These are phyloP conservation scores for Anolis apletophallus DNA, from an alignment of 2,797 vertebrate genomes.

Conservation along the genomic window DNA sequence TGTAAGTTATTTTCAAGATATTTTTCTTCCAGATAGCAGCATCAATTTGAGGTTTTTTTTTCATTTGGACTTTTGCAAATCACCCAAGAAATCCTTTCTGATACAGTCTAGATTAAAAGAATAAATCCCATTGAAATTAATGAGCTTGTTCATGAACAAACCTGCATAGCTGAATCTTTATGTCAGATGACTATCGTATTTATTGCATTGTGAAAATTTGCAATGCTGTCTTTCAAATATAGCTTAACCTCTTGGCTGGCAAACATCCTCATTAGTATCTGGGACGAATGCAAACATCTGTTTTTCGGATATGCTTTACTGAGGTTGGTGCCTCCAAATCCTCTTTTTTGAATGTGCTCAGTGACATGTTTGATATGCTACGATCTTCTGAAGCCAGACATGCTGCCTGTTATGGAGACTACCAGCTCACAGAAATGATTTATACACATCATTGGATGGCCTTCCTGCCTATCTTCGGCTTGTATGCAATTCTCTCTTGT, in stretches of 20 bases:
- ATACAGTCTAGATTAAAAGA: not conserved
- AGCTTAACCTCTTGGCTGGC: not conserved
- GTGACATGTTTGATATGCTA: not conserved
- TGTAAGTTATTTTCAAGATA: not conserved
- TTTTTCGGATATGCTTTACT: not conserved
- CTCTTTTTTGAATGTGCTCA: not conserved
- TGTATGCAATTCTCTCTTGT: not conserved
- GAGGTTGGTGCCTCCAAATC: not conserved
- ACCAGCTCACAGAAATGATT: not conserved
- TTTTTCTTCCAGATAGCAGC: not conserved
- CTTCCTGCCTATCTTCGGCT: not conserved
- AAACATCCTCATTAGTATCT: not conserved
- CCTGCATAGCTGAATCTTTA: not conserved
- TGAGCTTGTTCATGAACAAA: not conserved
- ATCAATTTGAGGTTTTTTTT: not conserved
- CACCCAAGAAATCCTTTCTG: not conserved
- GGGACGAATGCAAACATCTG: not conserved
- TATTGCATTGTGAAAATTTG: too few species aligned
- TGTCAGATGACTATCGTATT: not conserved
- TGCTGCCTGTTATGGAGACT: not conserved
- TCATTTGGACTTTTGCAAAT: not conserved
- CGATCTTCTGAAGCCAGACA: not conserved
- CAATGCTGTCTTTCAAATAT: not conserved
- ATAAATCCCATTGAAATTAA: not conserved
- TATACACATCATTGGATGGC: not conserved